Conservation (phyloP, 2,797 vertebrate species). For the Okamejei kenojei region DNA sequence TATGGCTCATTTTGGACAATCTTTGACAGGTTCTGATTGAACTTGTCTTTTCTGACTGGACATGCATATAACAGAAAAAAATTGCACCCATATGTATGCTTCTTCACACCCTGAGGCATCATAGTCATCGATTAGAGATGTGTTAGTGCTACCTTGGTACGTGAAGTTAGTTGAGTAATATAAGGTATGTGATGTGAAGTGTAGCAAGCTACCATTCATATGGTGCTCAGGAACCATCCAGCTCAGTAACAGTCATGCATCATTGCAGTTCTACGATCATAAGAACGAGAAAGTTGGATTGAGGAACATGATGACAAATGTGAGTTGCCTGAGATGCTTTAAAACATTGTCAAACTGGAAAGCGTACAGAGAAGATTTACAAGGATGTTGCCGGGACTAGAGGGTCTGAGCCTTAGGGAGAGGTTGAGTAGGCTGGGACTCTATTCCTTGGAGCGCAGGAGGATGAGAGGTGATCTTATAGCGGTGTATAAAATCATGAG, state of each 20-base stretch:
- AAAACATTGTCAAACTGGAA: background rate
- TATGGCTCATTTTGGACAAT: too few species aligned
- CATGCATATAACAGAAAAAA: background rate
- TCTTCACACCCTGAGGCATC: background rate
- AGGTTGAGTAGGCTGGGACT: too few species aligned
- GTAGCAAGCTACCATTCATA: background rate
- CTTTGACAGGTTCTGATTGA: too few species aligned
- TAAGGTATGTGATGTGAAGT: background rate
- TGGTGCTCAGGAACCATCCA: background rate
- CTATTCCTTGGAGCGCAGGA: too few species aligned
- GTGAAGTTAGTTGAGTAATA: background rate
- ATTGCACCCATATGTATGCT: background rate
- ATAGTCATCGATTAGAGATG: background rate
- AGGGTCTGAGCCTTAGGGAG: too few species aligned
- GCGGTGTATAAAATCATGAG: too few species aligned
- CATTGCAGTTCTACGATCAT: background rate
- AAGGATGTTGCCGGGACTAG: too few species aligned
- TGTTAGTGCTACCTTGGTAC: background rate
- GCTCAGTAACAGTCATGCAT: background rate
- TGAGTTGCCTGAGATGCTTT: background rate
- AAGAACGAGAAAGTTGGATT: too few species aligned
- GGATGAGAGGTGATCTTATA: too few species aligned
- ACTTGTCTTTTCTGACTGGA: too few species aligned
- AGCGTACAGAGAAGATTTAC: too few species aligned
- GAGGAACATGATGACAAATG: background rate